Evolutionary conservation across 2,888 invertebrate species (phyloP), one percentile per base, ranked within the genome.

Genomic region (Xestia c-nigrum): DNA sequence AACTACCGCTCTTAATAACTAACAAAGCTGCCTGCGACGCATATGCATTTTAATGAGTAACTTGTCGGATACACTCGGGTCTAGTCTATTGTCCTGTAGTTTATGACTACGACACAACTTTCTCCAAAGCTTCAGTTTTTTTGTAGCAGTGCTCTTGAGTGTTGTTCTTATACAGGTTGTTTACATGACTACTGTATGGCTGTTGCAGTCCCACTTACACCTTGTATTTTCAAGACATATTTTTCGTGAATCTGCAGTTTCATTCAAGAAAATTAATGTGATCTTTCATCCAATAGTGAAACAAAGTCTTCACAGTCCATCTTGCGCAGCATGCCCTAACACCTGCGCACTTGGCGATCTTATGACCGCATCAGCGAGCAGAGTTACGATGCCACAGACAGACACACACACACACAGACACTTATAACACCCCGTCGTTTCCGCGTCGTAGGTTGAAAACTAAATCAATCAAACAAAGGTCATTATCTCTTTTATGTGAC

Each of bases 1-100:
- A 50, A 38, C 46, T 50, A 19, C 21, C 40, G 43, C 55, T 65
- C 57, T 59, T 59, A 52, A 38, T 38, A 65, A 46, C 21, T n/a
- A 76, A 72, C 59, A 65, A 50, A 66, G 65, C 5, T 47, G 38
- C 38, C 38, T 50, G n/a, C 24, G 10, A 50, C 0, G 65, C 63
- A 43, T 80, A n/a, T 55, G 31, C 21, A 59, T 72, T 72, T 72
- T 77, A 81, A 81, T 63, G 69, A 78, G 65, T 5, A 14, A 66
- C 21, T 73, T 43, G 47, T 66, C 21, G 57, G 24, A 10, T 47
- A 64, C 16, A 16, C 61, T 21, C 31, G 63, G 38, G 38, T n/a
- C 14, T 5, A 46, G 24, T 12, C 4, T 57, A n/a, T n/a, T 73
- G 31, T 66, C 47, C 24, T 19, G 31, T 3, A 52, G 50, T 43